These are phyloP conservation scores for Mormyrus iriodes DNA, from an alignment of 2,113 vertebrate genomes.

Conservation along the genomic window DNA sequence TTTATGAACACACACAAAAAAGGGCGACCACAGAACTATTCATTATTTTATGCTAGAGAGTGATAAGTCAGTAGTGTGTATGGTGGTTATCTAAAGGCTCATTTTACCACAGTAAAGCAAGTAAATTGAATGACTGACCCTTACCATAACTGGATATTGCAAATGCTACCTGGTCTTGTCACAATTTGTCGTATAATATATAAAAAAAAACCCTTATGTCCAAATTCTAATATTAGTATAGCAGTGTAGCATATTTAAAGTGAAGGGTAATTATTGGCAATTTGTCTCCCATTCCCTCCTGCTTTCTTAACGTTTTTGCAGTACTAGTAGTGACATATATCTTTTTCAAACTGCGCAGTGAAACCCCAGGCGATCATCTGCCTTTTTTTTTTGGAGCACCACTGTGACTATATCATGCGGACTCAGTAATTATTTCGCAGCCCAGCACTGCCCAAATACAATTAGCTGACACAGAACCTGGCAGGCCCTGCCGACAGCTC, in stretches of 20 bases:
- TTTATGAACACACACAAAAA: slow-evolving; percentile 46
- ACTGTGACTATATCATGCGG: slow-evolving; percentile 36
- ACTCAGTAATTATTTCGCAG: slow-evolving; percentile 38
- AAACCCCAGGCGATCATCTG: slow-evolving; percentile 10
- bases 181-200: not conserved
- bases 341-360: slow-evolving; percentile 12
- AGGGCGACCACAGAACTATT: slow-evolving; percentile 35
- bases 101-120: not conserved
- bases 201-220: not conserved
- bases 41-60: slow-evolving; percentile 31
- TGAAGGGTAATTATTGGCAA: slow-evolving; percentile 5
- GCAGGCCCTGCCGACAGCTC: slow-evolving; percentile 16
- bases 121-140: not conserved
- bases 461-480: slow-evolving; percentile 27
- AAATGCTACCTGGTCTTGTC: not conserved
- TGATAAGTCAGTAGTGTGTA: not conserved
- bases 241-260: not conserved
- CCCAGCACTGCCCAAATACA: slow-evolving; percentile 29
- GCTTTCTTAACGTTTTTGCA: not conserved
- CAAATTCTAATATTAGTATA: not conserved
- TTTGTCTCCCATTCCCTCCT: not conserved
- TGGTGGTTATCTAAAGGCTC: not conserved
- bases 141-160: not conserved
- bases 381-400: slow-evolving; percentile 42
- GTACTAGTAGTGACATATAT: slow-evolving; percentile 2